Evolutionary conservation across 2,888 invertebrate species (phyloP), one percentile per base, ranked within the genome.

Genomic region (Eumerus sabulonum): DNA sequence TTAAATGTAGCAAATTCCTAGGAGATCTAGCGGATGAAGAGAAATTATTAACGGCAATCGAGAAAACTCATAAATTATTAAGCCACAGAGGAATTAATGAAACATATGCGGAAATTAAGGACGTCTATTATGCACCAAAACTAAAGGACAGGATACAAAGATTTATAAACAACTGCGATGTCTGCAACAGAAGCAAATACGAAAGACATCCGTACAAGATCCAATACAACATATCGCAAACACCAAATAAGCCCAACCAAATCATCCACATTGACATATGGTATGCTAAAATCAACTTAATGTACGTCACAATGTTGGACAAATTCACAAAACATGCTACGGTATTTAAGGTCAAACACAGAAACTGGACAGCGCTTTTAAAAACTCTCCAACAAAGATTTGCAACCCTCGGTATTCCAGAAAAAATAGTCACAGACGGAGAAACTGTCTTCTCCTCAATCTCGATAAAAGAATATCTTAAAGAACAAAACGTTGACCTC

Each of bases 51-150:
- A 47, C 47, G 42, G 17, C 16, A 17, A 54, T 73, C 17, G 27
- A 60, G 11, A 38, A 66, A 14, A 45, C 57, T 27, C 63, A 73
- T 18, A 13, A 59, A 35, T 47, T 40, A 27, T 47, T 18, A n/a
- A 59, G 66, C 11, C 73, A 73, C 17, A 60, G 66, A 60, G 66
- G 66, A 9, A 73, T 73, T 14, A 67, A 67, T 42, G 56, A 66
- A 38, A 36, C 60, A 12, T 60, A 60, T 12, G 12, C 16, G 2
- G 36, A 72, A 12, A 47, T 72, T 13, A 59, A 57, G 48, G 17
- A 16, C 1, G 36, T 63, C 44, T 35, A 45, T 14, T 63, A 71
- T 36, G 63, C 47, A 17, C 63, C 57, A 1, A 72, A 72, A 35
- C 14, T 64, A 11, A 64, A 64, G 36, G 18, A 18, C 27, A 59